Conservation (phyloP, 2,888 invertebrate genomes). For the Mactromeris polynyma region DNA sequence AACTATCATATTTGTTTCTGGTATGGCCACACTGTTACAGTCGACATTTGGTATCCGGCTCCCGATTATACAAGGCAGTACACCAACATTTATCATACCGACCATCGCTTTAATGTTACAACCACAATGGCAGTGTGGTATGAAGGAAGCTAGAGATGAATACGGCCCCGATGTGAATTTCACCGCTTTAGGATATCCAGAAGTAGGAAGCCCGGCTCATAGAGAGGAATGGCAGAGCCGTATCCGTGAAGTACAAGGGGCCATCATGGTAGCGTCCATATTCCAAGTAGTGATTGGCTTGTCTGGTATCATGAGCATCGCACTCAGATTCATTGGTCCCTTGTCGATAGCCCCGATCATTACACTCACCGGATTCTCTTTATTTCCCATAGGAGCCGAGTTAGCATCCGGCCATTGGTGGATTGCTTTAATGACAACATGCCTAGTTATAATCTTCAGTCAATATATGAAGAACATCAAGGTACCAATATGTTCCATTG, state of each 20-base stretch:
- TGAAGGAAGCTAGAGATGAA: constrained; percentile 27
- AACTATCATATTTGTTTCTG: constrained; percentile 30
- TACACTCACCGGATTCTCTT: constrained; percentile 92
- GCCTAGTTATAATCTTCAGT: constrained; percentile 92
- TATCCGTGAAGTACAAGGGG: constrained; percentile 90
- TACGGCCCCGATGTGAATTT: constrained; percentile 22
- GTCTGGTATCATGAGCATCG: constrained; percentile 91
- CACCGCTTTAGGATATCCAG: constrained; percentile 48
- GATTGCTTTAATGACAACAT: constrained; percentile 93
- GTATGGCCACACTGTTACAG: constrained; percentile 31
- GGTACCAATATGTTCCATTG: constrained; percentile 75
- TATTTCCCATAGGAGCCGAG: constrained; percentile 93
- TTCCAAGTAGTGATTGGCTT: constrained; percentile 92
- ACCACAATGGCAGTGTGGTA: constrained; percentile 77
- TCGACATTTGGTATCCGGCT: constrained; percentile 67
- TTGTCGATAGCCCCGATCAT: constrained; percentile 88
- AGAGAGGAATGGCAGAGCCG: constrained; percentile 81
- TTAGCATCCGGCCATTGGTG: constrained; percentile 95
- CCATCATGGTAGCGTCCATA: constrained; percentile 93
- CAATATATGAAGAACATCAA: constrained; percentile 89
- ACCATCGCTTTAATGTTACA: constrained; percentile 80
- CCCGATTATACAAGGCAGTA: constrained; percentile 84
- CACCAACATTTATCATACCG: constrained; percentile 82
- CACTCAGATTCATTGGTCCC: constrained; percentile 93
- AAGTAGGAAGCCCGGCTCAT: constrained; percentile 79